Evolutionary conservation across 2,888 invertebrate genomes (phyloP), one percentile per base, ranked within the genome.

Genomic region (Rhamphomyia laevipes): DNA sequence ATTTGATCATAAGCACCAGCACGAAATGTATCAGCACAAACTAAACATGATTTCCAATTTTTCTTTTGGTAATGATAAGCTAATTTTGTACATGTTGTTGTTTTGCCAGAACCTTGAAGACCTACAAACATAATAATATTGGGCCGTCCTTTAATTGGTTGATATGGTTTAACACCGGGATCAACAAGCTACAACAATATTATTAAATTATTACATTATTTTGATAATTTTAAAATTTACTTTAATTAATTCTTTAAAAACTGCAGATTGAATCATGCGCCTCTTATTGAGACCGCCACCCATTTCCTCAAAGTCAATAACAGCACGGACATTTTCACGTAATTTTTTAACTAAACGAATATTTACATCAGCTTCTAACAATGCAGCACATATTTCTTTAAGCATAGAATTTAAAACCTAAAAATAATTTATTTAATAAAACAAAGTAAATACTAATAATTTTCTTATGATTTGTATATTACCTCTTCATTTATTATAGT

Each of bases 41-140:
- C 96, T 45, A 99, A 75, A 66, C 93, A 94, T 21, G 96, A 92
- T 69, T 99, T 99, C 99, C 99, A 99, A 61, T 96, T 96, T 71
- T 97, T 97, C 65, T 94, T 90, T 67, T 95, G 81, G 72, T 97
- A 99, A 72, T 96, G 89, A 73, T 99, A 99, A 16, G 99, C 99
- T 63, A 99, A 75, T 77, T 99, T 99, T 55, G 97, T 99, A 75
- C 99, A 99, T 2, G 97, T 96, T 21, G 99, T 99, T 0, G 99
- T 99, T 77, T 99, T 99, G 58, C 99, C 99, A 50, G 96, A 95
- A 54, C 99, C 99, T 75, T 99, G 99, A 12, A 99, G 79, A 62
- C 99, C 99, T 47, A 99, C 99, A 77, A 99, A 99, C 99, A 99
- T 99, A 59, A 99, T 88, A 17, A 99, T 77, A 72, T 99, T 99